Evolutionary conservation across 2,888 invertebrate species (phyloP).

Genomic region (Netelia fuscicornis): DNA sequence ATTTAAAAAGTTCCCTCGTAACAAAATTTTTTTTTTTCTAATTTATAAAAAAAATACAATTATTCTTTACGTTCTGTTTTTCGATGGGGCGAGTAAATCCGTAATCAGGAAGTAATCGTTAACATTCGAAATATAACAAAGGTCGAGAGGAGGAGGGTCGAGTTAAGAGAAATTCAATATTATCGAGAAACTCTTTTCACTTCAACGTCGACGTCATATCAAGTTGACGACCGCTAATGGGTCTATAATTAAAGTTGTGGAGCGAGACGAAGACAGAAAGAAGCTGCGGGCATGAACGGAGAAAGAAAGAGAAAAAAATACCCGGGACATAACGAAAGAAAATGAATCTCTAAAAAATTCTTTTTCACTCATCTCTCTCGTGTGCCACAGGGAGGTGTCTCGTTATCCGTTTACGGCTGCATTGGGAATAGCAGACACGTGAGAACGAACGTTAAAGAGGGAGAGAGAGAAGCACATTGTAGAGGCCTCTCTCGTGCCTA

Average conservation of each 20-base stretch:
- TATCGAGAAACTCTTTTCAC: conserved; percentile 19
- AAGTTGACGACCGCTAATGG: conserved; percentile 29
- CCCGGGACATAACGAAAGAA: background rate
- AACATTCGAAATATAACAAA: background rate
- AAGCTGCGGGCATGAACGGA: background rate
- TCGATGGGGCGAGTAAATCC: background rate
- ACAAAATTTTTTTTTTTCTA: too few relatives aligned
- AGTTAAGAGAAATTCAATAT: conserved; percentile 22
- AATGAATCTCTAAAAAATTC: conserved; percentile 13
- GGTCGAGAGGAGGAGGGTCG: background rate
- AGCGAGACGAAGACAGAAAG: background rate
- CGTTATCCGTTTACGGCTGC: conserved; percentile 37
- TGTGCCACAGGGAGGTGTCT: conserved; percentile 3
- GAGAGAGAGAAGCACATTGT: background rate
- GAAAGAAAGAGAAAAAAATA: background rate
- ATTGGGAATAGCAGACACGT: conserved; percentile 35
- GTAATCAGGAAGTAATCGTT: background rate
- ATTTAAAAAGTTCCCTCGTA: too few relatives aligned
- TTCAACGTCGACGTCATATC: background rate
- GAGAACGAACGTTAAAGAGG: background rate
- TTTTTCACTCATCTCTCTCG: conserved; percentile 23
- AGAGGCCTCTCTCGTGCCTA: conserved; percentile 6
- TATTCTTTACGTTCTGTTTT: background rate
- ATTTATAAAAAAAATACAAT: too few relatives aligned
- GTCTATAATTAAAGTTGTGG: conserved; percentile 23